These are phyloP conservation scores for Engystomops pustulosus DNA, from an alignment of 2,113 vertebrate species.

Conservation along the genomic window DNA sequence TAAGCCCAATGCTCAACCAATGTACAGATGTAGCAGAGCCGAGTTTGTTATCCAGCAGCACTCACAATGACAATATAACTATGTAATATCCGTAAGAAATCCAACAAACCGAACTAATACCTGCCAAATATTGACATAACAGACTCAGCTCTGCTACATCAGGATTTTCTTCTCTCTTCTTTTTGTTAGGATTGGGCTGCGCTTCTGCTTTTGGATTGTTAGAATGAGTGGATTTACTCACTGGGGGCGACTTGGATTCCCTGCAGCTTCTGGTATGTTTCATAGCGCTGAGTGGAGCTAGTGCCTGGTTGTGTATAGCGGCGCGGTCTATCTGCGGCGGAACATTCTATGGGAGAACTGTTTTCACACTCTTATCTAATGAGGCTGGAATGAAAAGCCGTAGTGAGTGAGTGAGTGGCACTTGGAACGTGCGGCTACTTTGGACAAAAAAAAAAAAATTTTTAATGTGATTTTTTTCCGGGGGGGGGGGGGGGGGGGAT, in stretches of 20 bases:
- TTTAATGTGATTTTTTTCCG: not conserved
- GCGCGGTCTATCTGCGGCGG: constrained; percentile 27
- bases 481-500: not conserved
- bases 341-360: constrained; percentile 49
- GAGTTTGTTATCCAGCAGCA: not conserved
- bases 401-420: constrained; percentile 30
- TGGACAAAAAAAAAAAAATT: not conserved
- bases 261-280: constrained; percentile 54
- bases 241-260: constrained; percentile 41
- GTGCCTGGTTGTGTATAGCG: not conserved
- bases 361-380: constrained; percentile 55
- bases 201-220: not conserved
- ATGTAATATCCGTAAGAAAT: too few relatives aligned
- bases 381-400: constrained; percentile 39
- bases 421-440: constrained; percentile 27
- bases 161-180: not conserved
- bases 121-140: not conserved
- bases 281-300: constrained; percentile 42
- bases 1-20: not conserved
- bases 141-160: constrained; percentile 3
- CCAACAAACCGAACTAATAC: not conserved
- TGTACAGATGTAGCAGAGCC: not conserved
- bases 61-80: too few relatives aligned
- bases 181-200: not conserved
- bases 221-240: constrained; percentile 49